phyloP scores from a whole-genome alignment of 2,888 invertebrate species.

The Spatulosminthurus flaviceps region DNA sequence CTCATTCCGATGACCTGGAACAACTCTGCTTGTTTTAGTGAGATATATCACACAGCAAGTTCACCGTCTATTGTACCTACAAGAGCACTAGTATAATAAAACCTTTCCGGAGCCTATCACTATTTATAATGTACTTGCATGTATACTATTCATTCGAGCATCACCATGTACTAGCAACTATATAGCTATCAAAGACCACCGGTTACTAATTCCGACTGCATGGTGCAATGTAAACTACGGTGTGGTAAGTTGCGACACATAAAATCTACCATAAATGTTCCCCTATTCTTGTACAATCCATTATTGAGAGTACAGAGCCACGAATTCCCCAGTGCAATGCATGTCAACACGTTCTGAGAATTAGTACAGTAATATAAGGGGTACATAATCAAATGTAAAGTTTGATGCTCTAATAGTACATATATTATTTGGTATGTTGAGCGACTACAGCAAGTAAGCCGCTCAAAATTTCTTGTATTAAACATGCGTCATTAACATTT shows the following conservation, averaged over 20 bases:
- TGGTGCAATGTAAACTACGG: not conserved
- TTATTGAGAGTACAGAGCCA: not conserved
- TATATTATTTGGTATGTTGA: too few species aligned
- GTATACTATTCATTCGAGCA: too few species aligned
- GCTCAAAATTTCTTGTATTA: not conserved
- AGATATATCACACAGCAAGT: too few species aligned
- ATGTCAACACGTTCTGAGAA: not conserved
- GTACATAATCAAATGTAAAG: not conserved
- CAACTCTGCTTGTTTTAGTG: not conserved
- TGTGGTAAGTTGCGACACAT: slow-evolving; percentile 5
- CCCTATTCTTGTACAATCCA: not conserved
- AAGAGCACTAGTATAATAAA: too few species aligned
- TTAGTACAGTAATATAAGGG: too few species aligned
- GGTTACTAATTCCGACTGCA: not conserved
- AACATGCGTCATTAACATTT: slow-evolving; percentile 29
- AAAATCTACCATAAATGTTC: slow-evolving; percentile 9
- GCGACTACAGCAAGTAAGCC: too few species aligned
- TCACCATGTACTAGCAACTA: not conserved
- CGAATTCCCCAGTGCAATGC: not conserved
- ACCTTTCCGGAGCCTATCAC: too few species aligned
- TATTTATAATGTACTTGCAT: too few species aligned
- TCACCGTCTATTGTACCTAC: too few species aligned
- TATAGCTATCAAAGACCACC: not conserved
- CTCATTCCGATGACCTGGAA: not conserved
- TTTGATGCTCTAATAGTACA: not conserved